phyloP scores from a whole-genome alignment of 1,140 invertebrate genomes.

The Lasioglossum albipes region DNA sequence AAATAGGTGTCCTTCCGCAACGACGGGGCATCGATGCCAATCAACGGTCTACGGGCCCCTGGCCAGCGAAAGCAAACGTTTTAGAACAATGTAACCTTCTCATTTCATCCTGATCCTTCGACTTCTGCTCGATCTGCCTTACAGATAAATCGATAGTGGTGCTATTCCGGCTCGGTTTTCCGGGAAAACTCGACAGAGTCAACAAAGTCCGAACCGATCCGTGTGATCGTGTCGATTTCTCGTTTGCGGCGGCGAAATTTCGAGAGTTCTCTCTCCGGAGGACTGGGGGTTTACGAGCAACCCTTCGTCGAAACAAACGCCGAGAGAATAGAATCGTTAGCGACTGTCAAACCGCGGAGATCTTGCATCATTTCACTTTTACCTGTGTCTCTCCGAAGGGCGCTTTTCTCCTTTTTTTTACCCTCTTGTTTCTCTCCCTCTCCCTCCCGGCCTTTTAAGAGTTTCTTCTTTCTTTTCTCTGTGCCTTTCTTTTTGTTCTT shows the following conservation, averaged over 20 bases:
- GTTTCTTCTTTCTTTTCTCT: not conserved
- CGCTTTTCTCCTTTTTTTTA: constrained; percentile 1
- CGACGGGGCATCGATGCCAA: constrained; percentile 61
- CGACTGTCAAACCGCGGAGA: constrained; percentile 50
- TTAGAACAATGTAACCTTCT: constrained; percentile 62
- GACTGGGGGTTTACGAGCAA: constrained; percentile 63
- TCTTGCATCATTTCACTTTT: constrained; percentile 54
- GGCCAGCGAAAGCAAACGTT: constrained; percentile 17
- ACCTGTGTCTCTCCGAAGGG: constrained; percentile 47
- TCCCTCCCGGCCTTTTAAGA: not conserved
- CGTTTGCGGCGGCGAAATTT: not conserved
- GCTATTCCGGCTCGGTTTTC: not conserved
- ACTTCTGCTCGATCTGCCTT: constrained; percentile 34
- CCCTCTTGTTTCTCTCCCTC: not conserved
- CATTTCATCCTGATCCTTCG: constrained; percentile 55
- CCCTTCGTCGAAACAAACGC: constrained; percentile 56
- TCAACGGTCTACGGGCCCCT: constrained; percentile 20
- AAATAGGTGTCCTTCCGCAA: constrained; percentile 57
- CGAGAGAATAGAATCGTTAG: constrained; percentile 64
- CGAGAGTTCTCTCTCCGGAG: too few relatives aligned
- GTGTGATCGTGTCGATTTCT: not conserved
- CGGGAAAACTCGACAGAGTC: not conserved
- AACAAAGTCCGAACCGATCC: not conserved
- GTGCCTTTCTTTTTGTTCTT: not conserved
- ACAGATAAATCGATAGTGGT: constrained; percentile 54